Conservation (phyloP, 2,888 invertebrate genomes). For the Punctoribates punctum region DNA sequence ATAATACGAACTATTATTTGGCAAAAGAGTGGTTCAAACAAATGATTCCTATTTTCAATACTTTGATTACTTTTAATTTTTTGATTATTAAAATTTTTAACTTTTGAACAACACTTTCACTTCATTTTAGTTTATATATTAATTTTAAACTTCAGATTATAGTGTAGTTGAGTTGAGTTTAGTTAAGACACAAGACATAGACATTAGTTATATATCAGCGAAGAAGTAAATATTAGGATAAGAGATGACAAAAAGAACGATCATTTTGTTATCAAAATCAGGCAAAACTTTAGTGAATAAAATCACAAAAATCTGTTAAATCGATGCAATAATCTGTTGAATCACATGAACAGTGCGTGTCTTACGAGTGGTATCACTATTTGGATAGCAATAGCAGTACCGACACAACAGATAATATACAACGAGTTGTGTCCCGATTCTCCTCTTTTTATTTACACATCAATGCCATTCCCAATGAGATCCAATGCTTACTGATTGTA, state of each 20-base stretch:
- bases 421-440: neutral
- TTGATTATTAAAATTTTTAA: neutral
- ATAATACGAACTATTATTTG: neutral
- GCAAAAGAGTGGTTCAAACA: neutral
- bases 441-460: constrained; percentile 4
- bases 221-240: constrained; percentile 11
- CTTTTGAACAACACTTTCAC: neutral
- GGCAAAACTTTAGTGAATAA: neutral
- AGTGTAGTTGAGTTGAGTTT: neutral
- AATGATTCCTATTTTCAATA: too few relatives aligned
- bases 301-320: neutral
- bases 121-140: neutral
- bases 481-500: too few relatives aligned
- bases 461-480: constrained; percentile 4
- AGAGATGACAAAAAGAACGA: neutral
- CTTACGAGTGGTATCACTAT: neutral
- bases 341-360: constrained; percentile 17
- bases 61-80: neutral
- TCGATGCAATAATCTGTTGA: neutral
- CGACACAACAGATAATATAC: neutral
- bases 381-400: neutral
- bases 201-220: neutral
- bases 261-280: constrained; percentile 5
- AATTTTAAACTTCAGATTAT: neutral
- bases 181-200: neutral